Evolutionary conservation across 2,113 vertebrate genomes (phyloP), one percentile per base, ranked within the genome.

Genomic region (Noctilio leporinus): DNA sequence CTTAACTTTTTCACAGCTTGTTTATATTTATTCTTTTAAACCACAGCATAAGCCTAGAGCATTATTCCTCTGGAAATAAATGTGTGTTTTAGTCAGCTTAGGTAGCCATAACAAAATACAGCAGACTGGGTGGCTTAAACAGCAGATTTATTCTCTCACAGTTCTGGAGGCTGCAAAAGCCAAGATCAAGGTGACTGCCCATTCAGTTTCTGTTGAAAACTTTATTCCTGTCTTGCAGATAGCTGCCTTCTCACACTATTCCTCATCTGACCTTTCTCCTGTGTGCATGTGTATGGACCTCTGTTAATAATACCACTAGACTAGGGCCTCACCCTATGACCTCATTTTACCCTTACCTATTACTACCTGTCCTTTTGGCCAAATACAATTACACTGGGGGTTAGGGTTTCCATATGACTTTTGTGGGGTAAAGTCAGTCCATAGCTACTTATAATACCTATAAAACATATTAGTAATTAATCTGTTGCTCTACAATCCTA

Each of bases 61-160:
- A 93, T 19, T 43, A 67, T 76, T 75, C n/a, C 24, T 59, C 3
- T 69, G 9, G 17, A 89, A 80, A 88, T 47, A 91, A 91, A 93
- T 47, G 9, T 43, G 33, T 22, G 6, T 69, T 30, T 49, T 49
- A 11, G 30, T 49, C 26, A 92, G 5, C 28, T 64, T 16, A 28
- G 55, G 28, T 0, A 47, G 28, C 9, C 28, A 12, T 26, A 67
- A 81, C 4, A 33, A 89, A 82, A 76, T 7, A 84, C 4, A 33
- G 67, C 0, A 59, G 59, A 30, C 8, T 16, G 28, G 40, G 77
- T 43, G 10, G 10, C n/a, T 73, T 75, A 59, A 28, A 85, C 1
- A 49, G 28, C n/a, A 76, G 30, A 65, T 78, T 4, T 35, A 53
- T 82, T 77, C 81, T 55, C 40, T 62, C 77, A 33, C 2, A 70